These are phyloP conservation scores for Tetranychus piercei DNA, from an alignment of 2,888 invertebrate genomes.

Conservation along the genomic window DNA sequence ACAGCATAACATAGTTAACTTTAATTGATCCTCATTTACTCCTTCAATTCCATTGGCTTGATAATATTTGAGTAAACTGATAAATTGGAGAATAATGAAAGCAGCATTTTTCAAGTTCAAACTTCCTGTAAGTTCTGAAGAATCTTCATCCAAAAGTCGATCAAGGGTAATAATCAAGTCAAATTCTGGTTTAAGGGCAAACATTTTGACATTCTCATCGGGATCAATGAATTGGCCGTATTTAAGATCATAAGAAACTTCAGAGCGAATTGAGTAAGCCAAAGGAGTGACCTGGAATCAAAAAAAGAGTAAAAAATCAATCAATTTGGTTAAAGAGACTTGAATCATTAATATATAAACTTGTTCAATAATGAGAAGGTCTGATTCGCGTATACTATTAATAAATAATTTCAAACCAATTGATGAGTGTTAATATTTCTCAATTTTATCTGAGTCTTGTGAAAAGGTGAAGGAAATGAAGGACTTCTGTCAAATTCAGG, in stretches of 20 bases:
- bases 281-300: neutral
- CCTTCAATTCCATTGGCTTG: constrained; percentile 11
- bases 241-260: neutral
- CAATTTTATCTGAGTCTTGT: no score
- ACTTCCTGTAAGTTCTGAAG: neutral
- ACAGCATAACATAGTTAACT: neutral
- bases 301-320: neutral
- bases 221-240: constrained; percentile 2
- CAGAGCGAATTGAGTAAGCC: neutral
- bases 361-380: no score
- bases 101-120: neutral
- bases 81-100: constrained; percentile 3
- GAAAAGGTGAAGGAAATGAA: no score
- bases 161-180: neutral
- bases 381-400: no score
- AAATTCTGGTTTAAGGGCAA: constrained; percentile 4
- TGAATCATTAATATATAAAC: neutral
- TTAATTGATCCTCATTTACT: neutral
- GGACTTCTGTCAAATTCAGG: no score
- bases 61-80: constrained; percentile 3
- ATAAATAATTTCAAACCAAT: no score
- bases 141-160: neutral
- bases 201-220: neutral
- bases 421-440: no score
- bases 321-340: neutral